A percentile compares a stretch with the other conserved stretches of the same genome.
phyloP scores from a whole-genome alignment of 2,113 vertebrate genomes.

The Recurvirostra avosetta region DNA sequence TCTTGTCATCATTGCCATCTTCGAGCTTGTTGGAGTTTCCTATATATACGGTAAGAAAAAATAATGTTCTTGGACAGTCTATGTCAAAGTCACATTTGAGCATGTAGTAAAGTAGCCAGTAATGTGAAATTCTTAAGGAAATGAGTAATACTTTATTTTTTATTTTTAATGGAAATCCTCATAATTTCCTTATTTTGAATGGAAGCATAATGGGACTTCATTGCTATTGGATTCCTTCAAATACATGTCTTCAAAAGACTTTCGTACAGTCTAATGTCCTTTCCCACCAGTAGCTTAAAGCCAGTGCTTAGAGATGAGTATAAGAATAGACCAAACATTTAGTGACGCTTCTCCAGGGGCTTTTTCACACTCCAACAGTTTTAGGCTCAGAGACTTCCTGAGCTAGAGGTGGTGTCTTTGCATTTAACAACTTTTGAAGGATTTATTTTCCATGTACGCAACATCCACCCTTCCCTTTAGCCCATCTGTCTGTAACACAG shows the following conservation, averaged over 20 bases:
- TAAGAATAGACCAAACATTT: neutral
- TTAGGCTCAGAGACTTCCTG: neutral
- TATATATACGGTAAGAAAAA: conserved; percentile 84
- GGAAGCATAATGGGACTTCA: neutral
- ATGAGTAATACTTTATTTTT: neutral
- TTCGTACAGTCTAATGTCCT: neutral
- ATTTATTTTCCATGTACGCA: neutral
- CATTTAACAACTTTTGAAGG: neutral
- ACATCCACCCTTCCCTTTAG: neutral
- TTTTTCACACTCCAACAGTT: neutral
- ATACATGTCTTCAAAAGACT: neutral
- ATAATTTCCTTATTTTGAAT: neutral
- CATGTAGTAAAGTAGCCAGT: neutral
- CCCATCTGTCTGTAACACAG: neutral
- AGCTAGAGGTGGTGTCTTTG: neutral
- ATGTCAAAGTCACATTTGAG: neutral
- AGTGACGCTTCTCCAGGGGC: neutral
- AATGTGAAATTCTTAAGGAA: neutral
- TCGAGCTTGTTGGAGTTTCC: conserved; percentile 86
- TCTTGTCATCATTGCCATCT: conserved; percentile 89
- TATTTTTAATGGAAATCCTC: neutral
- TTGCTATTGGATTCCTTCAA: neutral
- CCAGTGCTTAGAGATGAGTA: neutral
- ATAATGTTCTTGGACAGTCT: no score
- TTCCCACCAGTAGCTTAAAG: neutral